These are phyloP conservation scores for Fregetta grallaria DNA, from an alignment of 2,113 vertebrate species.

Conservation along the genomic window DNA sequence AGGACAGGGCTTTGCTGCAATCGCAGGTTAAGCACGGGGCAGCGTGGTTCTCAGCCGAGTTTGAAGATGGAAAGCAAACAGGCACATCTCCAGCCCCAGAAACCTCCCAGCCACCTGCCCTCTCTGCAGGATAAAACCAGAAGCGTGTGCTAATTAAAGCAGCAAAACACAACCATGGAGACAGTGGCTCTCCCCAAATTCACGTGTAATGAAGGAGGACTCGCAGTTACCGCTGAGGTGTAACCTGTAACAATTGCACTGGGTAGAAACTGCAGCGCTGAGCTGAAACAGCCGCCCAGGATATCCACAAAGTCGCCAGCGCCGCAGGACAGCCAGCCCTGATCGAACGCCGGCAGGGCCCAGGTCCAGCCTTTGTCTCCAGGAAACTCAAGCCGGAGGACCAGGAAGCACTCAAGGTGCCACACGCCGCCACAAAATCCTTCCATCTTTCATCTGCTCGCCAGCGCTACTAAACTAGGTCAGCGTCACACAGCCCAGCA, in stretches of 20 bases:
- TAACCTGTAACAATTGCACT: fast-evolving
- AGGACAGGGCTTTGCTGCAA: fast-evolving
- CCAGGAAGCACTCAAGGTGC: neutral
- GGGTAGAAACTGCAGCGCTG: neutral
- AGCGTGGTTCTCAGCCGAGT: neutral
- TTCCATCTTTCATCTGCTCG: neutral
- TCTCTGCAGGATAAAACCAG: neutral
- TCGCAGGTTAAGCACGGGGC: neutral
- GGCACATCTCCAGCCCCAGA: neutral
- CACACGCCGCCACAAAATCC: neutral
- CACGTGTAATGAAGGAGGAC: neutral
- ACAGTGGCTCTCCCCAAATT: neutral
- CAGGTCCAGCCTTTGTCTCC: neutral
- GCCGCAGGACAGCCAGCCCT: neutral
- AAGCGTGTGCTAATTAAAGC: neutral
- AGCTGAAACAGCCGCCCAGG: neutral
- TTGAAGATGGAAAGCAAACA: neutral
- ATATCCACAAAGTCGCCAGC: fast-evolving
- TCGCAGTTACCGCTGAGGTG: neutral
- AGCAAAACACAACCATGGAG: neutral
- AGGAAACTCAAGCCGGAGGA: neutral
- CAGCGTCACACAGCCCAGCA: fast-evolving
- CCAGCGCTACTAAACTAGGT: neutral
- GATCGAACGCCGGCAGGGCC: fast-evolving
- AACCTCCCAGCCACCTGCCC: neutral